Conservation (phyloP, 1,140 invertebrate genomes). For the Drosophila littoralis region DNA sequence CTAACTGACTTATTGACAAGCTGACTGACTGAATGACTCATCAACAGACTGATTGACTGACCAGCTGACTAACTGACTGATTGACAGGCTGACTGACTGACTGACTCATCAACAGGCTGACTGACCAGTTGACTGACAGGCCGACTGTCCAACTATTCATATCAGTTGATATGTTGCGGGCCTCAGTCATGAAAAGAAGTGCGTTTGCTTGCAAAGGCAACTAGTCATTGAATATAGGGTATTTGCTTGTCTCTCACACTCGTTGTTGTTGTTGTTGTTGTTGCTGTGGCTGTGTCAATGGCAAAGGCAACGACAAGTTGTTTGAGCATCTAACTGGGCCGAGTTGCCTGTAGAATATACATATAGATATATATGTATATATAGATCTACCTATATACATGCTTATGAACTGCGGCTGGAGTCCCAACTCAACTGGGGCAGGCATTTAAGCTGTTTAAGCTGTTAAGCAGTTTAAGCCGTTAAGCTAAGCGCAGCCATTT, state of each 20-base stretch:
- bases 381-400: background rate
- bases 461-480: slow-evolving; percentile 3
- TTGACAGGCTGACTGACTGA: too few species aligned
- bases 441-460: slow-evolving; percentile 7
- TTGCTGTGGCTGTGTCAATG: slow-evolving; percentile 26
- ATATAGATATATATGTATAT: background rate
- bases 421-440: slow-evolving; percentile 2
- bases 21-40: too few species aligned
- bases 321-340: slow-evolving; percentile 15
- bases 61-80: too few species aligned
- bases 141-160: too few species aligned
- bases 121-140: too few species aligned
- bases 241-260: background rate
- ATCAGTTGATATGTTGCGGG: too few species aligned
- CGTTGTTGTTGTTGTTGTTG: slow-evolving; percentile 40
- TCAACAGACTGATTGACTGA: too few species aligned
- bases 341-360: slow-evolving; percentile 42
- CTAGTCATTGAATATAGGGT: too few species aligned
- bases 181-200: too few species aligned
- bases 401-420: background rate
- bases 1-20: too few species aligned
- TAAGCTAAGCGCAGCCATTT: slow-evolving; percentile 2
- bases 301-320: slow-evolving; percentile 38
- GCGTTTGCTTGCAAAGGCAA: too few species aligned
- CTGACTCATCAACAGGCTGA: too few species aligned